A percentile compares a stretch with the other conserved stretches of the same genome.
Evolutionary conservation across 2,888 invertebrate genomes (phyloP).

Genomic region (Ctena decussata): DNA sequence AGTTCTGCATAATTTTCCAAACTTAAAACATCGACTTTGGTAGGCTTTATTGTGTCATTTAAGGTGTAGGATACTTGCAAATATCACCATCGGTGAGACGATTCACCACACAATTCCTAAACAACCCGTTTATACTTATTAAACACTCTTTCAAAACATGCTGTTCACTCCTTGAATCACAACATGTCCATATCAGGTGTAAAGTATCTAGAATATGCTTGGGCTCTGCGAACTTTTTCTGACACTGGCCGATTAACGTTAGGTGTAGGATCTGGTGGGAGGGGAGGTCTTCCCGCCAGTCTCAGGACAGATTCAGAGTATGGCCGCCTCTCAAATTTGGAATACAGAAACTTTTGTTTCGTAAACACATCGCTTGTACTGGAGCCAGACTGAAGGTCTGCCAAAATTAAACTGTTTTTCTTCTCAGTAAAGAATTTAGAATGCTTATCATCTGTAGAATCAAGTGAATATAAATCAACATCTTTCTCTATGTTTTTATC

Average conservation of each 20-base stretch:
- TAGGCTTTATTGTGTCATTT: too few species aligned
- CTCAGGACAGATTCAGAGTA: constrained; percentile 49
- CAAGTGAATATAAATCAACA: constrained; percentile 1
- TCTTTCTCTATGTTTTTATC: not conserved
- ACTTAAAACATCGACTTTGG: too few species aligned
- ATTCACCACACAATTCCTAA: too few species aligned
- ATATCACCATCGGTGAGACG: too few species aligned
- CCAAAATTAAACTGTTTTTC: not conserved
- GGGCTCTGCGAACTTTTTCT: constrained; percentile 29
- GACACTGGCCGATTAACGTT: constrained; percentile 28
- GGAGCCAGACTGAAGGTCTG: not conserved
- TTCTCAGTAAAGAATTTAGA: not conserved
- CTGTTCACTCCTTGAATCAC: not conserved
- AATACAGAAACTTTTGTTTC: constrained; percentile 57
- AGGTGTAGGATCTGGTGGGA: constrained; percentile 37
- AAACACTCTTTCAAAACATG: too few species aligned
- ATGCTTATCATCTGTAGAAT: not conserved
- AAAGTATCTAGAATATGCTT: constrained; percentile 32
- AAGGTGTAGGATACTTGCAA: too few species aligned
- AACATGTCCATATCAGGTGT: constrained; percentile 44
- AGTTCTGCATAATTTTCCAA: too few species aligned
- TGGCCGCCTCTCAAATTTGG: constrained; percentile 50
- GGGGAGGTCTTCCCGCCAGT: constrained; percentile 41
- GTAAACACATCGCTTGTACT: constrained; percentile 39
- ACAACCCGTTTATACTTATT: too few species aligned